phyloP scores from a whole-genome alignment of 1,140 invertebrate genomes.

The Papilio helenus region DNA sequence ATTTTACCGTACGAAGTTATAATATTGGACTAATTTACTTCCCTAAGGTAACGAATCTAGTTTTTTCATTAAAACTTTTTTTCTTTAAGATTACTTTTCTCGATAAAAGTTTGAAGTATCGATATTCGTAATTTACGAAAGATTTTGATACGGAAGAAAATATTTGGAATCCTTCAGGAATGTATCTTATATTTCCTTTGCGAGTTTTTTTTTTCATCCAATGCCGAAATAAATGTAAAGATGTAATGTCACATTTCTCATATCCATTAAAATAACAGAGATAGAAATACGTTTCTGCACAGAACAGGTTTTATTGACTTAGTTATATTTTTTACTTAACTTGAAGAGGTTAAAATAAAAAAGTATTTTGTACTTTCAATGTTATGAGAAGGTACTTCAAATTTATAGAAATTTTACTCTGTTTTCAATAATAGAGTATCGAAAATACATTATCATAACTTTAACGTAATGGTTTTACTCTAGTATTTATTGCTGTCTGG shows the following conservation, averaged over 20 bases:
- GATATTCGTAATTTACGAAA: slow-evolving; percentile 2
- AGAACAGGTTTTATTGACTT: no score
- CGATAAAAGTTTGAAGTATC: slow-evolving; percentile 3
- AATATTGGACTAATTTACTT: neutral
- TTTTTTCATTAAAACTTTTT: slow-evolving; percentile 14
- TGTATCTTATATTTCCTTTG: neutral
- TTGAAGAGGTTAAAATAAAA: neutral
- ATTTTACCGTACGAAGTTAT: neutral
- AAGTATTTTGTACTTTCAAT: neutral
- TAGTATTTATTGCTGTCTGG: slow-evolving; percentile 1
- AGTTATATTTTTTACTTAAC: neutral
- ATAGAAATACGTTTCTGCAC: no score
- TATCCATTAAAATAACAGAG: no score
- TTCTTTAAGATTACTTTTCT: slow-evolving; percentile 3
- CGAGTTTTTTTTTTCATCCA: no score
- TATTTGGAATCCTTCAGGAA: neutral
- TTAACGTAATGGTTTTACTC: neutral
- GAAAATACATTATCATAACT: neutral
- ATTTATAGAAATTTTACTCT: neutral
- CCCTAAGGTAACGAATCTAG: neutral
- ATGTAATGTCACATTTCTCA: no score
- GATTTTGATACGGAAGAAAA: neutral
- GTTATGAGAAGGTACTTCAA: neutral
- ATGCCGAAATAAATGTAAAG: no score
- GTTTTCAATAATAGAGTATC: slow-evolving; percentile 17